Evolutionary conservation across 2,113 vertebrate genomes (phyloP), one percentile per base, ranked within the genome.

Genomic region (Forbesichthys papilliferus): DNA sequence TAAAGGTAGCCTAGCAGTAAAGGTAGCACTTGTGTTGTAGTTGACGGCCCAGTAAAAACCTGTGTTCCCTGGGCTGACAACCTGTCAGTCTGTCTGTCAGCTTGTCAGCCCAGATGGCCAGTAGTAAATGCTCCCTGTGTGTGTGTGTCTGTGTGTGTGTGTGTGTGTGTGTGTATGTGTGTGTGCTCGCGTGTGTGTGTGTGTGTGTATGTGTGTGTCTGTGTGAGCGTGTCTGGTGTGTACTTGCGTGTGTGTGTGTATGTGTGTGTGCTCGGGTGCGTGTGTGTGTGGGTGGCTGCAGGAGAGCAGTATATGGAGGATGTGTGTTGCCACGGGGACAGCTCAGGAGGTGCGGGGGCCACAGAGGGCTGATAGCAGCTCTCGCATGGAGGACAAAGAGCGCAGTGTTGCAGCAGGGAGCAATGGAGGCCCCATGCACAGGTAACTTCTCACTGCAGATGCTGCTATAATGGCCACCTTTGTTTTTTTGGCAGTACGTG

Each of bases 221-320:
- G 20, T 20, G 20, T 20, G 36, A 20, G 20, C 20, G 20, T 27
- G n/a, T n/a, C n/a, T n/a, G n/a, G 11, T 61, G 36, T 75, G 47
- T 75, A 9, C 66, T 16, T 64, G 4, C 61, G 1, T 49, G 6
- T 60, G 49, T 64, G 5, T 79, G 16, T 73, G 52, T 55, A 33
- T 60, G 47, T 52, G 33, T 53, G 51, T 55, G 49, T 16, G 11
- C 53, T 14, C 27, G n/a, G n/a, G n/a, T 64, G 4, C 61, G 1
- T 27, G 57, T 27, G 18, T 64, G 5, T 79, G 16, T 73, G 52
- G 47, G 51, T 60, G 47, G 11, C 53, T 14, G 55, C 82, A 96
- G 94, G 92, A 92, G 77, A 95, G 90, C 84, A 92, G 91, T 86
- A 90, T 93, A 84, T 93, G 94, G 93, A 94, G 92, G 83, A 89